Conservation (phyloP, 2,888 invertebrate genomes). For the Watsonalla cultraria region DNA sequence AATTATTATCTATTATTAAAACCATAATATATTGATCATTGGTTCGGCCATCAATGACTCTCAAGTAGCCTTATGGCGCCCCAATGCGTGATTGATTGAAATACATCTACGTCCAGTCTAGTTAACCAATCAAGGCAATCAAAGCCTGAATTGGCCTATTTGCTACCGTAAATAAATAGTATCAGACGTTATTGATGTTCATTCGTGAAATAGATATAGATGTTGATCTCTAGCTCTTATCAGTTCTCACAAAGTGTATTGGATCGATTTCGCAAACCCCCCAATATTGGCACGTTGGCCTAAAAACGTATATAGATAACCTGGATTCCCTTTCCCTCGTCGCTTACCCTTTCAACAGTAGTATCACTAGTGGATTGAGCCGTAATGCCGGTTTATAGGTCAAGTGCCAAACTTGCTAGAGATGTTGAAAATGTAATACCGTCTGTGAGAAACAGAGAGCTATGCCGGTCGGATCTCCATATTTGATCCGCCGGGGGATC, state of each 20-base stretch:
- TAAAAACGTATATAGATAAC: constrained; percentile 29
- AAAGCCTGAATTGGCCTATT: constrained; percentile 23
- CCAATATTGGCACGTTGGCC: constrained; percentile 42
- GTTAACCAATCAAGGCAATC: constrained; percentile 22
- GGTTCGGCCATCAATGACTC: not conserved
- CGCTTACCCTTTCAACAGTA: constrained; percentile 2
- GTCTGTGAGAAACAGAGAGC: too few relatives aligned
- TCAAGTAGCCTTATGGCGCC: constrained; percentile 11
- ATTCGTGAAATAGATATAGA: constrained; percentile 10
- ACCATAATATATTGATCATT: too few relatives aligned
- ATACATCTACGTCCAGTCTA: constrained; percentile 8
- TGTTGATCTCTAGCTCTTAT: constrained; percentile 24
- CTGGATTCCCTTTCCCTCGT: constrained; percentile 7
- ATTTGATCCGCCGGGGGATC: too few relatives aligned
- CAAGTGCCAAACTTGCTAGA: not conserved
- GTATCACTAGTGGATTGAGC: not conserved
- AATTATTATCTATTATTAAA: too few relatives aligned
- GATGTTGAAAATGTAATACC: too few relatives aligned
- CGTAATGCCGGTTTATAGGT: not conserved
- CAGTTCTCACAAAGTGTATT: constrained; percentile 43
- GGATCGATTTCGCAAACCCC: constrained; percentile 45
- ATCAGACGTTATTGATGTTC: constrained; percentile 17
- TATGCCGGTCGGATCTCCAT: too few relatives aligned
- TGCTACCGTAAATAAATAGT: constrained; percentile 5
- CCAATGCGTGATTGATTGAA: constrained; percentile 19